phyloP scores from a whole-genome alignment of 92 coral and sea anemone species.

The Epizoanthus scotinus region DNA sequence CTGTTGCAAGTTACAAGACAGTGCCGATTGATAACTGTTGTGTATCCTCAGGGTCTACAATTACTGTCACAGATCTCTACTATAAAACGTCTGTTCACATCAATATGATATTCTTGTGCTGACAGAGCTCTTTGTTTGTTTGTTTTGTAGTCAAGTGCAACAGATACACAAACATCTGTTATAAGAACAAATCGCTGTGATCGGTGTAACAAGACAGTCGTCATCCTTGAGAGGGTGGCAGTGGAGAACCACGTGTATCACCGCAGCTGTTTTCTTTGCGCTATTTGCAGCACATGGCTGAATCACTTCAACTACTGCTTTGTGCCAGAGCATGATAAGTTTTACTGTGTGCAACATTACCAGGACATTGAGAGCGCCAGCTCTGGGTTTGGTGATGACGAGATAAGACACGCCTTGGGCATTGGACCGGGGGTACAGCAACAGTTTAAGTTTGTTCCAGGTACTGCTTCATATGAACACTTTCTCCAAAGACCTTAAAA shows the following conservation, averaged over 20 bases:
- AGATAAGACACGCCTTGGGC: slow-evolving; percentile 75
- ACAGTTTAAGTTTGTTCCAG: slow-evolving; percentile 81
- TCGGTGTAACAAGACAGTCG: slow-evolving; percentile 68
- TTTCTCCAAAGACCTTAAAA: too few species aligned
- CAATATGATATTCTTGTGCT: slow-evolving; percentile 1
- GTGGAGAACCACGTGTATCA: slow-evolving; percentile 92
- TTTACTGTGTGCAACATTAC: slow-evolving; percentile 91
- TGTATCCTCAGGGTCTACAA: too few species aligned
- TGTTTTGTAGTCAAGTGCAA: slow-evolving; percentile 5
- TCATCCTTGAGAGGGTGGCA: slow-evolving; percentile 76
- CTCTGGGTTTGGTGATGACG: slow-evolving; percentile 72
- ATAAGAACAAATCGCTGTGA: slow-evolving; percentile 71
- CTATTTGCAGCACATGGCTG: slow-evolving; percentile 82
- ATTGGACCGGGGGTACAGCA: slow-evolving; percentile 94
- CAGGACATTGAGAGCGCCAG: slow-evolving; percentile 90
- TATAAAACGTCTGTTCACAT: not conserved
- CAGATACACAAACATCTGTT: slow-evolving; percentile 23
- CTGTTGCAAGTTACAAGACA: too few species aligned
- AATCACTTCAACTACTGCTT: slow-evolving; percentile 95
- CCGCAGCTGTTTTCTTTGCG: slow-evolving; percentile 89
- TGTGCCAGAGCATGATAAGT: slow-evolving; percentile 95
- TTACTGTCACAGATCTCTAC: too few species aligned
- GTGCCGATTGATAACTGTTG: too few species aligned
- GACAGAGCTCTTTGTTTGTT: slow-evolving; percentile 3
- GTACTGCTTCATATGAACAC: slow-evolving; percentile 35